Percentiles rank a stretch among this genome's conserved stretches.
These are phyloP conservation scores for Acholoe squamosa DNA, from an alignment of 2,888 invertebrate genomes.

Conservation along the genomic window DNA sequence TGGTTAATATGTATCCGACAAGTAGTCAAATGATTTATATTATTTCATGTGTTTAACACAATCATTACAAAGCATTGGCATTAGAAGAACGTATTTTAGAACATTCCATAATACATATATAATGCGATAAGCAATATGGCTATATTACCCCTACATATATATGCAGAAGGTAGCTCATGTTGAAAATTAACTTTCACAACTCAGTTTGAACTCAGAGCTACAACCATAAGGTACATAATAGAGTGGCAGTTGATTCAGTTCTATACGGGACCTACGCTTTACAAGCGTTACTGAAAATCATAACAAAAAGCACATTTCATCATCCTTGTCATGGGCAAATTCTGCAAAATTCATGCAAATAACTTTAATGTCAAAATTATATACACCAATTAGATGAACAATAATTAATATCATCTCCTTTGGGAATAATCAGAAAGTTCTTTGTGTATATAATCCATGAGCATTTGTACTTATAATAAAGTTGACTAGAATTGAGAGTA, in stretches of 20 bases:
- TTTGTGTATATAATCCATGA: neutral
- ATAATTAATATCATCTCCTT: neutral
- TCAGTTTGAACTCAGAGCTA: neutral
- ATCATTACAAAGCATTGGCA: too few species aligned
- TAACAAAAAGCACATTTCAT: neutral
- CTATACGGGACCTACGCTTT: neutral
- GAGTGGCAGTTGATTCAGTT: neutral
- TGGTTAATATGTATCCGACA: too few species aligned
- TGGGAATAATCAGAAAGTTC: neutral
- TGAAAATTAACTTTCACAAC: neutral
- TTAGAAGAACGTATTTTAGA: too few species aligned
- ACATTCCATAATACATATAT: too few species aligned
- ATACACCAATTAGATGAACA: neutral
- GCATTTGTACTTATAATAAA: neutral
- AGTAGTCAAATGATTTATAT: too few species aligned
- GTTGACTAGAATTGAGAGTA: constrained; percentile 15
- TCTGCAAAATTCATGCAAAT: neutral
- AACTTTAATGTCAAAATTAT: neutral
- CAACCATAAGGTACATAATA: neutral
- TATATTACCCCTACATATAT: too few species aligned
- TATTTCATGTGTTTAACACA: too few species aligned
- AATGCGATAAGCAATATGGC: too few species aligned
- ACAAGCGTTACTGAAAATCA: neutral
- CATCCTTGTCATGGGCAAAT: neutral
- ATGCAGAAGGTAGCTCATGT: too few species aligned